A percentile compares a stretch with the other conserved stretches of the same genome.
These are phyloP conservation scores for Limnephilus marmoratus DNA, from an alignment of 2,888 invertebrate genomes.

Conservation along the genomic window DNA sequence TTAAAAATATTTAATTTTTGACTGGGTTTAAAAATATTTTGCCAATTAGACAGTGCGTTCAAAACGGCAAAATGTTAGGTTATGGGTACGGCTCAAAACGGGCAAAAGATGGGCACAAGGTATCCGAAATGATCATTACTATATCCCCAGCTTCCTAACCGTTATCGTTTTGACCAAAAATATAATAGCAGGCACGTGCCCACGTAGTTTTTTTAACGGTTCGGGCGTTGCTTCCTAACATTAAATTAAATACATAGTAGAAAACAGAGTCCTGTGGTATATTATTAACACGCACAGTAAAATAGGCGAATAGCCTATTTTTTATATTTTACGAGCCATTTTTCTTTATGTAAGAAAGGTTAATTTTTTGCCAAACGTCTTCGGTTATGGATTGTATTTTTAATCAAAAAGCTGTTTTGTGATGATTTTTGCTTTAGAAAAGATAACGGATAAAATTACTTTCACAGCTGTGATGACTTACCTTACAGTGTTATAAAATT, in stretches of 20 bases:
- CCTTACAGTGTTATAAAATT: no score
- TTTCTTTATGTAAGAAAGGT: neutral
- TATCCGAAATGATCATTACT: neutral
- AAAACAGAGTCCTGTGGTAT: neutral
- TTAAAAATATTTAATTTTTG: neutral
- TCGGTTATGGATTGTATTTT: neutral
- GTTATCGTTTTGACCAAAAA: neutral
- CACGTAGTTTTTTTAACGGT: neutral
- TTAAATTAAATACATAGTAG: conserved; percentile 30
- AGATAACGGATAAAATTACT: neutral
- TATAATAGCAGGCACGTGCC: conserved; percentile 9
- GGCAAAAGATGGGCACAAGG: neutral
- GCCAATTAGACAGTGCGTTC: neutral
- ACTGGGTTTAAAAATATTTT: neutral
- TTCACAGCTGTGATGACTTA: no score
- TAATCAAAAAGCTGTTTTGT: neutral
- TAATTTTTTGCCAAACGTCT: neutral
- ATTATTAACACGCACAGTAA: neutral
- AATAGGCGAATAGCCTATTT: neutral
- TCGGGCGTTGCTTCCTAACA: conserved; percentile 28
- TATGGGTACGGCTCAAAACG: neutral
- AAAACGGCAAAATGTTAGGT: neutral
- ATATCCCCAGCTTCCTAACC: neutral
- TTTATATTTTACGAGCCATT: neutral
- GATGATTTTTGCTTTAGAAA: neutral